phyloP scores from a whole-genome alignment of 2,797 vertebrate genomes.

The Pogoniulus pusillus region DNA sequence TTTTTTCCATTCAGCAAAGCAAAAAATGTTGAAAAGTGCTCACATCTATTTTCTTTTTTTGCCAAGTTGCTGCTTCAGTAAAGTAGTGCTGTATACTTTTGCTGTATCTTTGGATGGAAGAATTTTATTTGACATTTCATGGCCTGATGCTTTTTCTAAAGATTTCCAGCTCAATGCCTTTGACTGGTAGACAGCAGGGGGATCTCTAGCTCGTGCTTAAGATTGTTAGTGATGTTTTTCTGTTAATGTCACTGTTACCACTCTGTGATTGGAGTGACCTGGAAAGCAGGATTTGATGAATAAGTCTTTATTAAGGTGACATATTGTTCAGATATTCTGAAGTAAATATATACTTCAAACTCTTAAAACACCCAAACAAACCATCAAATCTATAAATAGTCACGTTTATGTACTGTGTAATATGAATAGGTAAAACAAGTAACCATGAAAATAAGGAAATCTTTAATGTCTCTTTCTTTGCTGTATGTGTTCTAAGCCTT shows the following conservation, averaged over 20 bases:
- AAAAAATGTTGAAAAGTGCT: background rate
- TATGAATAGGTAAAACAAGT: too few species aligned
- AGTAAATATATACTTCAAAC: background rate
- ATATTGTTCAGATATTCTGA: background rate
- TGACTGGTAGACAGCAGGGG: constrained; percentile 63
- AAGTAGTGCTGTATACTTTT: constrained; percentile 42
- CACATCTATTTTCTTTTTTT: constrained; percentile 10
- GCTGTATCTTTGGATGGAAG: background rate
- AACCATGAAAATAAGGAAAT: too few species aligned
- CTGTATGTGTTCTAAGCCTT: too few species aligned
- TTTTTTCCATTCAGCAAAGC: background rate
- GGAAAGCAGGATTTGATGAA: constrained; percentile 13
- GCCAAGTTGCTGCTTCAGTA: constrained; percentile 13
- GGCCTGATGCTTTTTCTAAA: constrained; percentile 71
- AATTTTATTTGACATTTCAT: constrained; percentile 75
- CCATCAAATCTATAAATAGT: too few species aligned
- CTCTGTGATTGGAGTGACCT: constrained; percentile 70
- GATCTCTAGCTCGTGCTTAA: constrained; percentile 73
- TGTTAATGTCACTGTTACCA: constrained; percentile 76
- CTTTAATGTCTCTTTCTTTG: too few species aligned
- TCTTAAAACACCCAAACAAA: background rate
- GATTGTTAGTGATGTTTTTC: constrained; percentile 75
- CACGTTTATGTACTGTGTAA: too few species aligned
- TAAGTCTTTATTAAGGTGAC: background rate
- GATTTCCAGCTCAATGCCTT: constrained; percentile 60